Percentiles rank a stretch among this genome's conserved stretches.
Conservation (phyloP, 2,797 vertebrate species). For the Varecia variegata region DNA sequence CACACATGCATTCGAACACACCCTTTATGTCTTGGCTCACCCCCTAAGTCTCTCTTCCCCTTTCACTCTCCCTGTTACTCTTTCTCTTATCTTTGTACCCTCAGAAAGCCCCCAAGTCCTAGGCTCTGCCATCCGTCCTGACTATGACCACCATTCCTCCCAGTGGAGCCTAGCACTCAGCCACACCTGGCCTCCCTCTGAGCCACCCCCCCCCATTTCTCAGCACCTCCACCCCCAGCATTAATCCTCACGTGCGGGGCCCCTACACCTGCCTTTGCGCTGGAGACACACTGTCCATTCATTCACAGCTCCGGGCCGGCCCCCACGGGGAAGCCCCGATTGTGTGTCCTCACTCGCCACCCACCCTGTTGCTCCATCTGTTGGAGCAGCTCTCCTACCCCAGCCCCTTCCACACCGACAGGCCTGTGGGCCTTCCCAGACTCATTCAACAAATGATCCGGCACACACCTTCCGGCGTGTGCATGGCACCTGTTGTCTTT, state of each 20-base stretch:
- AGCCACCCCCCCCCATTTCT: not conserved
- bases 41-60: not conserved
- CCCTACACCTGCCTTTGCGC: not conserved
- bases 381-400: not conserved
- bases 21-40: not conserved
- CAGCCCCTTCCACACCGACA: not conserved
- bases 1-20: not conserved
- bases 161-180: not conserved
- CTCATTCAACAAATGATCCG: not conserved
- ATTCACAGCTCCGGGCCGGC: not conserved
- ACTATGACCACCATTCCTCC: not conserved
- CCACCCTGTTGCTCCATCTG: constrained; percentile 44
- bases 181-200: not conserved
- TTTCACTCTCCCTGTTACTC: not conserved
- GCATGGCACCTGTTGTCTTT: not conserved
- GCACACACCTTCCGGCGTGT: not conserved
- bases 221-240: rapidly evolving
- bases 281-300: not conserved
- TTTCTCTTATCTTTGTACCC: not conserved
- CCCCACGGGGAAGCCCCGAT: not conserved
- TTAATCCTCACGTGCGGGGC: not conserved
- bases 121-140: not conserved
- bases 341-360: not conserved
- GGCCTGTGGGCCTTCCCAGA: not conserved
- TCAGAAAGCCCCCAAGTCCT: not conserved